Evolutionary conservation across 2,113 vertebrate species (phyloP).

Genomic region (Gracilinanus agilis): DNA sequence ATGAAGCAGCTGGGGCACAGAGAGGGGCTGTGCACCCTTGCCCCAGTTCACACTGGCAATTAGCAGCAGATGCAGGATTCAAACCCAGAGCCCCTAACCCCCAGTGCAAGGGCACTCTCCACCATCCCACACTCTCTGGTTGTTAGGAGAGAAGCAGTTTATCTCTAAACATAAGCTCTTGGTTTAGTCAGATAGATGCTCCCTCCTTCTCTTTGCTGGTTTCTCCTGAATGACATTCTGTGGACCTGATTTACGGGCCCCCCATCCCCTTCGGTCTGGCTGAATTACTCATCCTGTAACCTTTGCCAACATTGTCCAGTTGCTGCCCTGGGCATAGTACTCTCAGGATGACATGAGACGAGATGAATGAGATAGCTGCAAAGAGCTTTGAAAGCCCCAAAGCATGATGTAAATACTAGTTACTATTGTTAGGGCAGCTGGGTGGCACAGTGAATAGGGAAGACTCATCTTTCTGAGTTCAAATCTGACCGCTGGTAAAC

Average conservation of each 20-base stretch:
- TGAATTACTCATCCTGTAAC: not conserved
- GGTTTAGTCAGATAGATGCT: too few relatives aligned
- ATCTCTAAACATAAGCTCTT: not conserved
- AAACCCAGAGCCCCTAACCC: not conserved
- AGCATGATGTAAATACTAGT: not conserved
- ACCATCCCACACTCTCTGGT: not conserved
- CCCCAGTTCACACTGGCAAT: not conserved
- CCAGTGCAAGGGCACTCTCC: not conserved
- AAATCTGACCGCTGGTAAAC: not conserved
- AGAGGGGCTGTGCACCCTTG: not conserved
- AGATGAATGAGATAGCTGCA: not conserved
- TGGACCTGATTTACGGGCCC: not conserved
- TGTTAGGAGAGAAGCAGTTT: not conserved
- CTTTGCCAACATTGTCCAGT: not conserved
- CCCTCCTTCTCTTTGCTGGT: not conserved
- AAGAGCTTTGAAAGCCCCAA: not conserved
- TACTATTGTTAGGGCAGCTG: not conserved
- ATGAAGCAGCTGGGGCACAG: not conserved
- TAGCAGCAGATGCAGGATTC: not conserved
- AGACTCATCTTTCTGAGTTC: not conserved
- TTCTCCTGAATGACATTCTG: not conserved
- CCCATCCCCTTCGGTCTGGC: not conserved
- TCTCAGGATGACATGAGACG: not conserved
- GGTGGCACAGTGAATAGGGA: not conserved
- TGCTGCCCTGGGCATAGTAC: not conserved